These are phyloP conservation scores for Helarctos malayanus DNA, from an alignment of 2,797 vertebrate genomes.

Conservation along the genomic window DNA sequence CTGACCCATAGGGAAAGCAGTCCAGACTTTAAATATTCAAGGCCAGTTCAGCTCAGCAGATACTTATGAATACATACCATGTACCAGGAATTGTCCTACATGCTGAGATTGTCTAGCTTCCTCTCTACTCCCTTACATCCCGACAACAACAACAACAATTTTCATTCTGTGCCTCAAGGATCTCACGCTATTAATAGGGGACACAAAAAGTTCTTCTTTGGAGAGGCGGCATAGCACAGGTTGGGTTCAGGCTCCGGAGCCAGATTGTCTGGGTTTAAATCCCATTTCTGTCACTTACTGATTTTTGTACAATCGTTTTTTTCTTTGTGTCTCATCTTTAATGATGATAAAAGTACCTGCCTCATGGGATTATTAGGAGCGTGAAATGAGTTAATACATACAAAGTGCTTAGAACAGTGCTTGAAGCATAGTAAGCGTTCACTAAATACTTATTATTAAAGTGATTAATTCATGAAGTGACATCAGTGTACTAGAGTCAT, in stretches of 20 bases:
- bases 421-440: not conserved
- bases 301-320: not conserved
- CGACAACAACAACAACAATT: not conserved
- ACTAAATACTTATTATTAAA: not conserved
- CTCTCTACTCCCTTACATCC: not conserved
- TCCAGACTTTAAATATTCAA: not conserved
- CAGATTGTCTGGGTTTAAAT: not conserved
- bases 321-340: constrained; percentile 15
- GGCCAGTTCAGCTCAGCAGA: not conserved
- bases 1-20: not conserved
- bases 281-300: not conserved
- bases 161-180: not conserved
- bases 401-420: not conserved
- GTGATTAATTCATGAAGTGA: not conserved
- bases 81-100: not conserved
- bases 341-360: not conserved
- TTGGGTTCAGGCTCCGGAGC: not conserved
- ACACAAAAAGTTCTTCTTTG: not conserved
- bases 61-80: not conserved
- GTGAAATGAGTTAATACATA: not conserved
- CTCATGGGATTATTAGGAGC: not conserved
- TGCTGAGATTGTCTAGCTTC: not conserved
- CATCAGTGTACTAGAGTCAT: not conserved
- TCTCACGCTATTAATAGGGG: not conserved
- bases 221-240: not conserved